Conservation (phyloP, 2,113 vertebrate species). For the Sula dactylatra region DNA sequence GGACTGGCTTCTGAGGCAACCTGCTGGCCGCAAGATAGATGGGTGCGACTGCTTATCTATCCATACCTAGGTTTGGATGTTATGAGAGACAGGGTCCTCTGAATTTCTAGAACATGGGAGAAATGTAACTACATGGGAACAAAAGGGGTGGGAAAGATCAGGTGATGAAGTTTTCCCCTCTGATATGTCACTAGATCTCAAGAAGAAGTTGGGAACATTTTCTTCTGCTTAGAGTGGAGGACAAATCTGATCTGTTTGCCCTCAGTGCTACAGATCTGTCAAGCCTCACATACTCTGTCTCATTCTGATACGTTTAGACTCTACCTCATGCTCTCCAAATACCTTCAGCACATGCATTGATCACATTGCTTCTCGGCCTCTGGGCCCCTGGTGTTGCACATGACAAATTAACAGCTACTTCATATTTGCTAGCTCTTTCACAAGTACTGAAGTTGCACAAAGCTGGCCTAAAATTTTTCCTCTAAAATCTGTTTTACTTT, state of each 20-base stretch:
- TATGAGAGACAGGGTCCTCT: background rate
- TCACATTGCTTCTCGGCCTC: background rate
- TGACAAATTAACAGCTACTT: background rate
- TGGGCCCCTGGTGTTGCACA: background rate
- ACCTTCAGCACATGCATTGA: background rate
- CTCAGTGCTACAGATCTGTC: background rate
- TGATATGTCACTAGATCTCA: background rate
- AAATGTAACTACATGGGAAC: background rate
- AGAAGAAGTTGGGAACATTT: background rate
- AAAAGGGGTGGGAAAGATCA: background rate
- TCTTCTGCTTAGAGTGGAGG: background rate
- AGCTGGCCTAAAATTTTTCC: background rate
- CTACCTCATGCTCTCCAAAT: background rate
- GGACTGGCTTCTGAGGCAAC: background rate
- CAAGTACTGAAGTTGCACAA: background rate
- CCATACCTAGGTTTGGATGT: background rate
- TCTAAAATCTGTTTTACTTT: background rate
- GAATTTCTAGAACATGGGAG: background rate
- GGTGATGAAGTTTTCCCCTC: background rate
- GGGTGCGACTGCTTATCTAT: background rate
- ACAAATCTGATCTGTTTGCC: background rate
- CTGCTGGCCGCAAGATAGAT: rapidly evolving
- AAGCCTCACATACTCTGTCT: background rate
- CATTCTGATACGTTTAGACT: background rate
- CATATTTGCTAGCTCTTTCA: background rate